Conservation (phyloP, 2,113 vertebrate species). For the Eurypyga helias region DNA sequence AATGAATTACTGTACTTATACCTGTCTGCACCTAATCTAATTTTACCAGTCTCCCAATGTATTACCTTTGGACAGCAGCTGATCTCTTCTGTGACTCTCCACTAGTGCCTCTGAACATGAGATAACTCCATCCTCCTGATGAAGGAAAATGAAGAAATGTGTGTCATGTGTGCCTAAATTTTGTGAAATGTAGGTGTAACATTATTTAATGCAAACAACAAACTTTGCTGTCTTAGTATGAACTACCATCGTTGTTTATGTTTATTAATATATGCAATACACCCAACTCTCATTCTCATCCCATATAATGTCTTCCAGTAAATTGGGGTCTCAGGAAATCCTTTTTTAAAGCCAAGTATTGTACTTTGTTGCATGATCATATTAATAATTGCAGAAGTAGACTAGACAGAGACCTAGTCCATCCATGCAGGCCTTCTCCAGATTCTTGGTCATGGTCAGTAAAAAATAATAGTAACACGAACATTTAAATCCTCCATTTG, state of each 20-base stretch:
- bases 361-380: not conserved
- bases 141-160: not conserved
- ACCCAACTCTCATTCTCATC: not conserved
- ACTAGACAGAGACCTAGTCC: not conserved
- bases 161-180: not conserved
- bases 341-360: not conserved
- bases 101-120: not conserved
- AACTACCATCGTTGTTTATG: accelerated
- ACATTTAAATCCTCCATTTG: not conserved
- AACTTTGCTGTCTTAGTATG: not conserved
- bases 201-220: not conserved
- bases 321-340: not conserved
- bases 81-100: not conserved
- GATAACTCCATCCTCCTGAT: not conserved
- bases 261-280: not conserved
- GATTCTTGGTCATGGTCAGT: not conserved
- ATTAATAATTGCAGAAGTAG: not conserved
- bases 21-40: not conserved
- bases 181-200: not conserved
- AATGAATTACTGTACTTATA: not conserved
- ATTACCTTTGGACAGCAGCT: not conserved
- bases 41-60: not conserved
- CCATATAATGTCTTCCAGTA: not conserved
- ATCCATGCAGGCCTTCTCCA: not conserved
- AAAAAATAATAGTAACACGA: not conserved